Evolutionary conservation across 1,140 invertebrate genomes (phyloP).

Genomic region (Nasonia longicornis): DNA sequence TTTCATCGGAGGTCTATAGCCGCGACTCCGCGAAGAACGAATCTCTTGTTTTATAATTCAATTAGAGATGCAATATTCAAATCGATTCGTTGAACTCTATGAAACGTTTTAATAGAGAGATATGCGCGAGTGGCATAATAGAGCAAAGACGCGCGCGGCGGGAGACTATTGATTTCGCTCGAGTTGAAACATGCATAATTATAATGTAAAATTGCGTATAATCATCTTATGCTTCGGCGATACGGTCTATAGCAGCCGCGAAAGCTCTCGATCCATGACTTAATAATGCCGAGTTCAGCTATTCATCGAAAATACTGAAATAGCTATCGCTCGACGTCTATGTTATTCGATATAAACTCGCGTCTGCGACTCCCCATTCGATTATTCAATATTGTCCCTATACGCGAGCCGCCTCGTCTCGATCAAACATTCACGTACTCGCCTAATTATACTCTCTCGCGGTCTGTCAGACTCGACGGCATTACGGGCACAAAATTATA

Average conservation of each 20-base stretch:
- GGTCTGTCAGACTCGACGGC: too few relatives aligned
- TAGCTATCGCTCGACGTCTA: neutral
- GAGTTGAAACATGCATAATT: neutral
- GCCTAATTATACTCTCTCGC: too few relatives aligned
- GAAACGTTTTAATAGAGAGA: neutral
- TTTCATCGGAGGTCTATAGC: neutral
- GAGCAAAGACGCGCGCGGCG: neutral
- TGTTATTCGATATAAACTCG: neutral
- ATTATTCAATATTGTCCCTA: neutral
- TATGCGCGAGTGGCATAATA: neutral
- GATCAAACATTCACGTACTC: too few relatives aligned
- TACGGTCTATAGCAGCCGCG: neutral
- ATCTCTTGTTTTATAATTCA: slow-evolving; percentile 1
- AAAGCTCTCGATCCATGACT: neutral
- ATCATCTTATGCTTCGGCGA: neutral
- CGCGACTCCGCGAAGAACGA: neutral
- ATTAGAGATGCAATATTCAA: neutral
- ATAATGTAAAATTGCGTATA: neutral
- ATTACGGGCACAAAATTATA: too few relatives aligned
- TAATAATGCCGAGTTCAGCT: neutral
- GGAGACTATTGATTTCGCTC: neutral
- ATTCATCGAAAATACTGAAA: neutral
- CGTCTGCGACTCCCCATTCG: neutral
- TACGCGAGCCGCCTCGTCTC: too few relatives aligned
- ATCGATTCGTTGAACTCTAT: neutral